Evolutionary conservation across 1,140 invertebrate species (phyloP).

Genomic region (Atopsyche davidsoni): DNA sequence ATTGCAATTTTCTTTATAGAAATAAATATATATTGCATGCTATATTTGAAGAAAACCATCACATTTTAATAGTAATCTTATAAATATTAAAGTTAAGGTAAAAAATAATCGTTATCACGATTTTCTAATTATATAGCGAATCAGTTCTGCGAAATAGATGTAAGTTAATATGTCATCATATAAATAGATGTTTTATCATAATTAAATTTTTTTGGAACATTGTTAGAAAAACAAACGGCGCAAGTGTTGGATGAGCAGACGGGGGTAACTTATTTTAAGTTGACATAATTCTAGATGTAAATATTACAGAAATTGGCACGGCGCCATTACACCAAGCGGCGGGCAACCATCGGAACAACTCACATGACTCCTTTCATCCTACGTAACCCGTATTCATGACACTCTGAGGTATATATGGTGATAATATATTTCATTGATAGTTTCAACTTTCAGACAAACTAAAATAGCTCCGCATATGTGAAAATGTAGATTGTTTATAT

Average conservation of each 20-base stretch:
- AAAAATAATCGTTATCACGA: too few relatives aligned
- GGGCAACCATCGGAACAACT: constrained; percentile 1
- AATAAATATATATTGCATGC: too few relatives aligned
- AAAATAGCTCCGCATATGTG: background rate
- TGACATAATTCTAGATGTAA: constrained; percentile 29
- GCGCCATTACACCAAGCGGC: constrained; percentile 16
- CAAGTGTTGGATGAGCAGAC: background rate
- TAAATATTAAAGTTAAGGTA: too few relatives aligned
- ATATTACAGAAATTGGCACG: constrained; percentile 23
- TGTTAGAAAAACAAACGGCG: constrained; percentile 10
- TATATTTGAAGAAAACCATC: too few relatives aligned
- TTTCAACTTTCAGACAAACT: background rate
- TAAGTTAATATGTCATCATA: too few relatives aligned
- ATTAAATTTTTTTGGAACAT: too few relatives aligned
- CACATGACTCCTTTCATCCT: background rate
- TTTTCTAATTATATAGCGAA: too few relatives aligned
- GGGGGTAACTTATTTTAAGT: constrained; percentile 24
- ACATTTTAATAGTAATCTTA: too few relatives aligned
- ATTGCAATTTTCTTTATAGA: too few relatives aligned
- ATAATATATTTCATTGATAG: constrained; percentile 1
- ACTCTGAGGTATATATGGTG: background rate
- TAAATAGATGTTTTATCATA: too few relatives aligned
- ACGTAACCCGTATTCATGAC: background rate
- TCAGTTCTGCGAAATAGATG: too few relatives aligned
- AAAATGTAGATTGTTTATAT: background rate